phyloP scores from a whole-genome alignment of 2,797 vertebrate genomes.

The Clarias fuscus region DNA sequence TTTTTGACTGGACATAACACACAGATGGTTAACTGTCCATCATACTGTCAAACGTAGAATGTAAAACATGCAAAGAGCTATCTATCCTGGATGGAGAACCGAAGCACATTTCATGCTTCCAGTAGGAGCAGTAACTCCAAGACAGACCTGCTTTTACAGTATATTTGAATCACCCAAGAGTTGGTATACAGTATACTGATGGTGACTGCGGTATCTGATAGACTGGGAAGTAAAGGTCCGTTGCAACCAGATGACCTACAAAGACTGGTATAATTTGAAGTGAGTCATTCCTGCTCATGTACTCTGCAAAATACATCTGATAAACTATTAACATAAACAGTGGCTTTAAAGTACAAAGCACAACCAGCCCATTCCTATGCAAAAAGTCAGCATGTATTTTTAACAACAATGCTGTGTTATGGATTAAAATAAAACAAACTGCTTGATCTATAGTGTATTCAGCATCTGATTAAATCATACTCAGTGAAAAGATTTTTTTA shows the following conservation, averaged over 20 bases:
- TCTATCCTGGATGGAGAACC: background rate
- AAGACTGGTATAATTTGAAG: background rate
- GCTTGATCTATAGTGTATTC: background rate
- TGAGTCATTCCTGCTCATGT: background rate
- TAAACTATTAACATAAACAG: background rate
- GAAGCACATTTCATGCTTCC: background rate
- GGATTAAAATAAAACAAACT: background rate
- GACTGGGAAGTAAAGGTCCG: background rate
- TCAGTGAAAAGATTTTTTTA: background rate
- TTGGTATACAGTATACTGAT: background rate
- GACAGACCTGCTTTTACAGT: background rate
- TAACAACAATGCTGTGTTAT: background rate
- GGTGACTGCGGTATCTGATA: background rate
- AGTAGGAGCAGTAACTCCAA: background rate
- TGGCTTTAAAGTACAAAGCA: background rate
- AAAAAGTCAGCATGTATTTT: background rate
- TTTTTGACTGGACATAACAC: background rate
- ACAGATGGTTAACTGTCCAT: background rate
- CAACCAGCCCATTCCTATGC: background rate
- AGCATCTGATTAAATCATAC: background rate
- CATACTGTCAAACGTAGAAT: background rate
- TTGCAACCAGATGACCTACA: background rate
- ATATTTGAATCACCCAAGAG: background rate
- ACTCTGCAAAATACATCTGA: background rate
- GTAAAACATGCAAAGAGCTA: background rate